These are phyloP conservation scores for Scaptodrosophila lebanonensis DNA, from an alignment of 1,140 invertebrate genomes.

Conservation along the genomic window DNA sequence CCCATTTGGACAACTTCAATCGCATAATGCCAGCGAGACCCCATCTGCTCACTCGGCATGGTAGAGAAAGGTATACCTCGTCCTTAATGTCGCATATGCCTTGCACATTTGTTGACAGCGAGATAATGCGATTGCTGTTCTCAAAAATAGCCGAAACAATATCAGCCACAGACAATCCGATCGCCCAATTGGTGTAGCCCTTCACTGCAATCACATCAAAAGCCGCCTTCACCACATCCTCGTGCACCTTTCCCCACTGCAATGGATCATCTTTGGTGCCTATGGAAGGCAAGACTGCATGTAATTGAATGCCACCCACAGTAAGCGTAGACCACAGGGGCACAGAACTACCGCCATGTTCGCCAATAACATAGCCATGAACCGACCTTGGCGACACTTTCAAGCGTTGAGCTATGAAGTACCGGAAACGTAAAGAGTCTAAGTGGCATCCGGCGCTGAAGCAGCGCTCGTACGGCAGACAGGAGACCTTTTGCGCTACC, in stretches of 20 bases:
- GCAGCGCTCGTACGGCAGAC: slow-evolving; percentile 87
- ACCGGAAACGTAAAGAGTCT: slow-evolving; percentile 90
- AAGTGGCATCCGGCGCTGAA: slow-evolving; percentile 93
- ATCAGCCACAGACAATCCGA: slow-evolving; percentile 86
- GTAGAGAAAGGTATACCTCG: slow-evolving; percentile 90
- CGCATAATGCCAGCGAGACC: slow-evolving; percentile 85
- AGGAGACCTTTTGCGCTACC: slow-evolving; percentile 91
- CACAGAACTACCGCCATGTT: slow-evolving; percentile 88
- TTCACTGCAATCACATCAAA: slow-evolving; percentile 90
- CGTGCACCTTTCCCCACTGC: slow-evolving; percentile 85
- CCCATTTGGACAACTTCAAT: slow-evolving; percentile 84
- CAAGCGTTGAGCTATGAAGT: slow-evolving; percentile 87
- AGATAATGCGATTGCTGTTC: slow-evolving; percentile 82
- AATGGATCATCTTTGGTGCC: slow-evolving; percentile 85
- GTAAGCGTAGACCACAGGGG: slow-evolving; percentile 88
- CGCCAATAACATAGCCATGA: slow-evolving; percentile 91
- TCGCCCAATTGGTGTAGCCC: slow-evolving; percentile 92
- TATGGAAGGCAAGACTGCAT: slow-evolving; percentile 83
- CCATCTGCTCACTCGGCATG: slow-evolving; percentile 84
- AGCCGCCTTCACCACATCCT: slow-evolving; percentile 86
- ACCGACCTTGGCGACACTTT: slow-evolving; percentile 86
- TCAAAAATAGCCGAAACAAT: slow-evolving; percentile 86
- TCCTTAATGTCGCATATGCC: slow-evolving; percentile 85
- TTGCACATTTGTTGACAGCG: slow-evolving; percentile 86
- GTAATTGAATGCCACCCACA: slow-evolving; percentile 73